phyloP scores from a whole-genome alignment of 1,140 invertebrate genomes.

The Amphibalanus amphitrite region DNA sequence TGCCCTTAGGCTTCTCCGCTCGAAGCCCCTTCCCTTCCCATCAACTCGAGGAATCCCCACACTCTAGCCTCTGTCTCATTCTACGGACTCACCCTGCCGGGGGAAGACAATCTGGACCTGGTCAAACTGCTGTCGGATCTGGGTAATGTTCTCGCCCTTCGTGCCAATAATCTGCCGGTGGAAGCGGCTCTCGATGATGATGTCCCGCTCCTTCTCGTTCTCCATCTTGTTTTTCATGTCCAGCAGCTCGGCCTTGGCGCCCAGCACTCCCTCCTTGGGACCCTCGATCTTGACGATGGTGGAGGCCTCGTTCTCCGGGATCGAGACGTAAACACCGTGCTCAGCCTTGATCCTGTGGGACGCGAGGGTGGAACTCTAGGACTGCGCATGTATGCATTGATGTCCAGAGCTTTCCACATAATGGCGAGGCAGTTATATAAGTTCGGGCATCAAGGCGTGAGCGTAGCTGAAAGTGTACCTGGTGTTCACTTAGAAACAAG shows the following conservation, averaged over 20 bases:
- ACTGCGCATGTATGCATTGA: too few relatives aligned
- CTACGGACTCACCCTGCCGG: constrained; percentile 40
- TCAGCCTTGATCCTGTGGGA: constrained; percentile 64
- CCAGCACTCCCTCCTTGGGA: constrained; percentile 59
- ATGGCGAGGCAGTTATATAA: too few relatives aligned
- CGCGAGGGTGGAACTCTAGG: constrained; percentile 42
- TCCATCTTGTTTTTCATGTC: constrained; percentile 76
- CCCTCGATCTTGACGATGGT: constrained; percentile 87
- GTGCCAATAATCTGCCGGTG: constrained; percentile 84
- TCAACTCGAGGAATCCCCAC: too few relatives aligned
- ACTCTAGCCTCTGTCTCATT: neutral
- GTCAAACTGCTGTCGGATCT: constrained; percentile 82
- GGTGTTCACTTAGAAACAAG: too few relatives aligned
- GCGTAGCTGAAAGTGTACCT: too few relatives aligned
- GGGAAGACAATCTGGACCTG: constrained; percentile 90
- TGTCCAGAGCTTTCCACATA: too few relatives aligned
- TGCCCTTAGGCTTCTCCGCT: too few relatives aligned
- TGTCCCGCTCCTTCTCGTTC: constrained; percentile 86
- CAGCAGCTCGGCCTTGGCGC: constrained; percentile 59
- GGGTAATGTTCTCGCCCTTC: constrained; percentile 82
- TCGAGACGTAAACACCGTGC: constrained; percentile 73
- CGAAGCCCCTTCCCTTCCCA: neutral
- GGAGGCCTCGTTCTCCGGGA: constrained; percentile 61
- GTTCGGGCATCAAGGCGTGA: too few relatives aligned
- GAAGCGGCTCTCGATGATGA: constrained; percentile 87